Percentiles rank a stretch among this genome's conserved stretches.
Conservation (phyloP, 2,797 vertebrate species). For the Rhynchotus rufescens region DNA sequence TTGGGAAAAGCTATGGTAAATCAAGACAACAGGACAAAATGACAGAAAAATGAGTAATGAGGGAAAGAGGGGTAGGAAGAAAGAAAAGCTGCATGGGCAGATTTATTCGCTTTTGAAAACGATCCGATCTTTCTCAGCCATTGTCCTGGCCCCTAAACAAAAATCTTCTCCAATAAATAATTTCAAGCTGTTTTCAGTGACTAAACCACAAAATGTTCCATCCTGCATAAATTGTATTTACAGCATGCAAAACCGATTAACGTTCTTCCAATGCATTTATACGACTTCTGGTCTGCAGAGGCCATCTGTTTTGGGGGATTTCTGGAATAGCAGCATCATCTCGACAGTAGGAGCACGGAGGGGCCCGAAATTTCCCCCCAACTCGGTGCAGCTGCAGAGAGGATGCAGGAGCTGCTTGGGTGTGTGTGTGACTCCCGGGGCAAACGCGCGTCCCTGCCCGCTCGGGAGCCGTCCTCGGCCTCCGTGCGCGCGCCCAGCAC, state of each 20-base stretch:
- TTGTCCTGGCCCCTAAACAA: conserved; percentile 50
- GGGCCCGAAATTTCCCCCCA: neutral
- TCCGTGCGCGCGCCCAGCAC: neutral
- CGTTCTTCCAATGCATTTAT: conserved; percentile 38
- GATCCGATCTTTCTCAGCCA: conserved; percentile 43
- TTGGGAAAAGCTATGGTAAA: conserved; percentile 61
- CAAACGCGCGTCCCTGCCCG: neutral
- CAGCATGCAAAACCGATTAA: conserved; percentile 69
- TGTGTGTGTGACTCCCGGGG: neutral
- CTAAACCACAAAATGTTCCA: conserved; percentile 73
- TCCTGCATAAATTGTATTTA: conserved; percentile 64
- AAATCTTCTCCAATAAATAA: conserved; percentile 63
- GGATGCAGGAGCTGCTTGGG: neutral
- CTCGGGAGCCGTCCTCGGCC: neutral
- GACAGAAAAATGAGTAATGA: conserved; percentile 60
- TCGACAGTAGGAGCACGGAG: conserved; percentile 2
- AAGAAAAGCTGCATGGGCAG: conserved; percentile 6
- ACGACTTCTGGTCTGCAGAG: conserved; percentile 60
- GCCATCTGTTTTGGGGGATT: conserved; percentile 54
- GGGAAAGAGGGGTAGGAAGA: conserved; percentile 24
- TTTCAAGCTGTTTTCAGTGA: conserved; percentile 67
- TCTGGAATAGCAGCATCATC: conserved; percentile 44
- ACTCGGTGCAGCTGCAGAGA: neutral
- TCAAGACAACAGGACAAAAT: conserved; percentile 40
- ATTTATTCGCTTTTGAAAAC: conserved; percentile 57